phyloP scores from a whole-genome alignment of 2,113 vertebrate species.

The Cricetomys ansorgei region DNA sequence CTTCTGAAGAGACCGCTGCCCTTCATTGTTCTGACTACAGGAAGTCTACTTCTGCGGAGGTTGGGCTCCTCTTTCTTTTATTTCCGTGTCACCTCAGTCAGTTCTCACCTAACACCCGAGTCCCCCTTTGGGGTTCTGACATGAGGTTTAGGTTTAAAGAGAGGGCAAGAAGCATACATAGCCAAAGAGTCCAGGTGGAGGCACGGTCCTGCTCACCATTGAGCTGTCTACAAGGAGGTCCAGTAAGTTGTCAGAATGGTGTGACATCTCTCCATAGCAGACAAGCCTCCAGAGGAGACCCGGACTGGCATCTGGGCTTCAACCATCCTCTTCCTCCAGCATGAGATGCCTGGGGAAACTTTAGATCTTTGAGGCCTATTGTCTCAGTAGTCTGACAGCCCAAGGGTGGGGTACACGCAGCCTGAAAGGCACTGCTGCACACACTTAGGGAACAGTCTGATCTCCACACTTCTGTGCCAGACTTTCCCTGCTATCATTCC shows the following conservation, averaged over 20 bases:
- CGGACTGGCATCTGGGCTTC: background rate
- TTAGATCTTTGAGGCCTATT: background rate
- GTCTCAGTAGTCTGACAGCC: background rate
- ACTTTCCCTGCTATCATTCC: too few relatives aligned
- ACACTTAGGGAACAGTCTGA: background rate
- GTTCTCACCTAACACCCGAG: background rate
- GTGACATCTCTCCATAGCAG: background rate
- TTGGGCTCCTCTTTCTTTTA: background rate
- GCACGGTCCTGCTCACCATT: background rate
- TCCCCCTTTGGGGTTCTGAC: background rate
- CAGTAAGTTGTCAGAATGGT: background rate
- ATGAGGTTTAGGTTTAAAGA: background rate
- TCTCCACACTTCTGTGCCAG: background rate
- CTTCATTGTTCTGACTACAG: background rate
- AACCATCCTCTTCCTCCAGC: background rate
- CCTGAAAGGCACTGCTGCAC: background rate
- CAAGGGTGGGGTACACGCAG: background rate
- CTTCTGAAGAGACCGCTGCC: background rate
- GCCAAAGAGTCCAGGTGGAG: background rate
- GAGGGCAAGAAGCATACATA: background rate
- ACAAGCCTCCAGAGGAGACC: too few relatives aligned
- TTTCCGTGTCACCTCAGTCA: background rate
- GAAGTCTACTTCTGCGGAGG: background rate
- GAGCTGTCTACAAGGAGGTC: background rate
- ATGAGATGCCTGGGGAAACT: background rate